Evolutionary conservation across 1,140 invertebrate species (phyloP).

Genomic region (Eriocheir sinensis): DNA sequence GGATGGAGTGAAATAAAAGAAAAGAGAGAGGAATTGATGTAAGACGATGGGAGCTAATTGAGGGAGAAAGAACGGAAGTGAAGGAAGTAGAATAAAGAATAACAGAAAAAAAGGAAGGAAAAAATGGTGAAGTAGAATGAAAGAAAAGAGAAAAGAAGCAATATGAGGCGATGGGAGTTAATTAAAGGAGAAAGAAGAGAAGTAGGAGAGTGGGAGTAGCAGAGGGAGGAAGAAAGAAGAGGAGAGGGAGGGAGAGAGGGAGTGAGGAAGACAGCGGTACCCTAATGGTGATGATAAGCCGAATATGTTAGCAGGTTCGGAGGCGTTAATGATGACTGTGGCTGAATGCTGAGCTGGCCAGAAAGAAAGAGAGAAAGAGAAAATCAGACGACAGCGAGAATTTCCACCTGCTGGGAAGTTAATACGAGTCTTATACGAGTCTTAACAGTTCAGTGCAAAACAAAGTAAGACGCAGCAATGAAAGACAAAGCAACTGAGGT

Average conservation of each 20-base stretch:
- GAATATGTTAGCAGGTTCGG: not conserved
- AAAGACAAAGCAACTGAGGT: too few species aligned
- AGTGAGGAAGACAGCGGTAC: not conserved
- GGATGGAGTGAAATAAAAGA: not conserved
- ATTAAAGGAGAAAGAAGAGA: not conserved
- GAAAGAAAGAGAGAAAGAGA: too few species aligned
- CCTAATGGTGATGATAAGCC: not conserved
- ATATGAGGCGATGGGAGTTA: not conserved
- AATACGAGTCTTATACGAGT: too few species aligned
- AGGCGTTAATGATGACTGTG: not conserved
- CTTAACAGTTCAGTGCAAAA: too few species aligned
- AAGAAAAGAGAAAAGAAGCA: not conserved
- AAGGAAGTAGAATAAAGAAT: too few species aligned
- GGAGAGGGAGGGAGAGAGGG: not conserved
- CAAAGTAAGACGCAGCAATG: too few species aligned
- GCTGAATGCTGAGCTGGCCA: not conserved
- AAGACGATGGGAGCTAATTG: not conserved
- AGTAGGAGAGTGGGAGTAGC: not conserved
- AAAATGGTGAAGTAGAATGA: not conserved
- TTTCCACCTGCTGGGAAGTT: too few species aligned
- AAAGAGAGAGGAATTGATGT: constrained; percentile 9
- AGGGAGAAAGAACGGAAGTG: not conserved
- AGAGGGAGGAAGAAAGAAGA: not conserved
- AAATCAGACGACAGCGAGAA: too few species aligned
- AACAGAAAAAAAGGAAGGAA: constrained; percentile 4